Percentiles rank a stretch among this genome's conserved stretches.
Evolutionary conservation across 2,797 vertebrate species (phyloP).

Genomic region (Trematomus bernacchii): DNA sequence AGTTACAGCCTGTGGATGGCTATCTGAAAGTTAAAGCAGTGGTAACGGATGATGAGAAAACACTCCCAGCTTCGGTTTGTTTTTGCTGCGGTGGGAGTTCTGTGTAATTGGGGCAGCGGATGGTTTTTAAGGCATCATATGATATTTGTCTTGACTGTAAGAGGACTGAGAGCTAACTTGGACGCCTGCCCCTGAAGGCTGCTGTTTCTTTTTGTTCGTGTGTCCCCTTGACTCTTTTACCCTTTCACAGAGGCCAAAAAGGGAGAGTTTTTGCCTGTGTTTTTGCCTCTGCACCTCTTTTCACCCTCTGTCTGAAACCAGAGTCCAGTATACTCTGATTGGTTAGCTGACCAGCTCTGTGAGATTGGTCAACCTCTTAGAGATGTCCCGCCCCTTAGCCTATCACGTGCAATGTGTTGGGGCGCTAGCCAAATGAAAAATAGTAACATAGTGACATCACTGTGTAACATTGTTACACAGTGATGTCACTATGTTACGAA

Average conservation of each 20-base stretch:
- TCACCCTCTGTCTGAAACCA: too few species aligned
- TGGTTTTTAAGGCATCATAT: slow-evolving; percentile 26
- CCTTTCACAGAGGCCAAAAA: slow-evolving; percentile 6
- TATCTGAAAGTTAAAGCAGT: slow-evolving; percentile 42
- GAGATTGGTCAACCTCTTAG: too few species aligned
- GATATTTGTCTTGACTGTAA: slow-evolving; percentile 39
- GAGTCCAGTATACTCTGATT: too few species aligned
- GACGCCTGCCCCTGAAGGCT: slow-evolving; percentile 43
- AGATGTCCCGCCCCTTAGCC: too few species aligned
- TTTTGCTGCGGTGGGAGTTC: slow-evolving; percentile 33
- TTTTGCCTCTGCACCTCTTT: too few species aligned
- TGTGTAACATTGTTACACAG: too few species aligned
- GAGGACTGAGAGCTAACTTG: slow-evolving; percentile 58
- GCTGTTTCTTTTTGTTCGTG: slow-evolving; percentile 38
- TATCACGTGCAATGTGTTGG: too few species aligned
- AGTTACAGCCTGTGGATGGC: slow-evolving; percentile 39
- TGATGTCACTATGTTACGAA: neutral
- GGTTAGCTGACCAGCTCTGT: too few species aligned
- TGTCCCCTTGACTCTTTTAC: slow-evolving; percentile 14
- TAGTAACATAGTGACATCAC: too few species aligned
- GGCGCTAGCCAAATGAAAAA: too few species aligned
- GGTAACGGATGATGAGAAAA: slow-evolving; percentile 56
- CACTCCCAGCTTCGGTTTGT: slow-evolving; percentile 38
- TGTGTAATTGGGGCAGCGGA: slow-evolving; percentile 29
- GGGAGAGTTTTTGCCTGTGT: neutral